Evolutionary conservation across 2,888 invertebrate genomes (phyloP).

Genomic region (Pachymerium ferrugineum): DNA sequence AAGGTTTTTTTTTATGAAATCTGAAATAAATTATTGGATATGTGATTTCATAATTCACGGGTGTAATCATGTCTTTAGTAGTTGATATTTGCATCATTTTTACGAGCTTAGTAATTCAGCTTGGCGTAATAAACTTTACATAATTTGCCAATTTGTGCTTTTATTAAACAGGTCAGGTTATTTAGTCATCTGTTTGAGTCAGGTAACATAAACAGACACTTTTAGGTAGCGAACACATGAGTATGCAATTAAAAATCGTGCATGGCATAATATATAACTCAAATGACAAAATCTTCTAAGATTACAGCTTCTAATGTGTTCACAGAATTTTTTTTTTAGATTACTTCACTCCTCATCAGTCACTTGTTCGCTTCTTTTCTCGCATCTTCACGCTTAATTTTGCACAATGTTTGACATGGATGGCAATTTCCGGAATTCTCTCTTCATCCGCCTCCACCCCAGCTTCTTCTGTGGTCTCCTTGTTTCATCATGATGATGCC

Average conservation of each 20-base stretch:
- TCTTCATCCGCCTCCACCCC: conserved; percentile 4
- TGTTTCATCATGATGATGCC: conserved; percentile 8
- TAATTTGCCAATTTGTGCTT: conserved; percentile 23
- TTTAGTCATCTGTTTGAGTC: conserved; percentile 4
- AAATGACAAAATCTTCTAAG: too few relatives aligned
- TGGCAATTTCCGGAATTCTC: conserved; percentile 22
- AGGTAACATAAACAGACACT: conserved; percentile 9
- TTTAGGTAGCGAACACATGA: conserved; percentile 5
- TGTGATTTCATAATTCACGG: neutral
- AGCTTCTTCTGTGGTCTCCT: conserved; percentile 10
- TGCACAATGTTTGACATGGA: conserved; percentile 22
- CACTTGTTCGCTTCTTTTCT: neutral
- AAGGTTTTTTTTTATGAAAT: neutral
- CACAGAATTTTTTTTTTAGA: too few relatives aligned
- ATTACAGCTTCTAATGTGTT: too few relatives aligned
- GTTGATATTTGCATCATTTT: conserved; percentile 9
- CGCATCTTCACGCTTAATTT: neutral
- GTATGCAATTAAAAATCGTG: conserved; percentile 6
- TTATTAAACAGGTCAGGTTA: conserved; percentile 25
- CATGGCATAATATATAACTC: neutral
- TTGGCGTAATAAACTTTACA: conserved; percentile 19
- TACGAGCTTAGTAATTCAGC: conserved; percentile 7
- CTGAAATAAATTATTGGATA: neutral
- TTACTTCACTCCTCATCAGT: neutral
- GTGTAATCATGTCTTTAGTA: conserved; percentile 6